phyloP scores from a whole-genome alignment of 2,113 vertebrate genomes.

The Thymallus thymallus region DNA sequence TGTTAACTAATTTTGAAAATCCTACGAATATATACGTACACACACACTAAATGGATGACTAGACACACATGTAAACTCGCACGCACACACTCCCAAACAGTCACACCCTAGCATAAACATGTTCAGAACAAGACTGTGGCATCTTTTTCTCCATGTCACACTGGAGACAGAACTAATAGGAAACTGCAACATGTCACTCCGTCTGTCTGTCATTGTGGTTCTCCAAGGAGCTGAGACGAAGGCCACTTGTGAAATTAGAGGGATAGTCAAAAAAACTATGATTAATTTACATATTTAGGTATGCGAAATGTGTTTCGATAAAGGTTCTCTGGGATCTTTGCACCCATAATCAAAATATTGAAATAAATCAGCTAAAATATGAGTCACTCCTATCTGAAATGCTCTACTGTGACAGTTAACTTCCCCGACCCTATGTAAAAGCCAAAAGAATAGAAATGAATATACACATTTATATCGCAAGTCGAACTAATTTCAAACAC shows the following conservation, averaged over 20 bases:
- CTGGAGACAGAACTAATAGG: not conserved
- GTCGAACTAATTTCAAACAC: not conserved
- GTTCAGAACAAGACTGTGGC: too few relatives aligned
- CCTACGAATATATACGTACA: not conserved
- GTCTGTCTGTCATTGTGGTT: too few relatives aligned
- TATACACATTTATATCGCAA: not conserved
- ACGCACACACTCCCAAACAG: not conserved
- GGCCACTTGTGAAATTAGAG: too few relatives aligned
- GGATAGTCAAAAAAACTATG: too few relatives aligned
- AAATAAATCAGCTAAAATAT: not conserved
- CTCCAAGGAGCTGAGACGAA: too few relatives aligned
- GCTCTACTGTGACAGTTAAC: not conserved
- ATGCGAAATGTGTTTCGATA: too few relatives aligned
- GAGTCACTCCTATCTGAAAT: not conserved
- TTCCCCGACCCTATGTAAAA: not conserved
- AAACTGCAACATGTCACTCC: too few relatives aligned
- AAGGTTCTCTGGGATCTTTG: not conserved
- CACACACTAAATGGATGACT: not conserved
- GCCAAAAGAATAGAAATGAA: not conserved
- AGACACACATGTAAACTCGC: slow-evolving; percentile 2
- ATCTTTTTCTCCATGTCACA: too few relatives aligned
- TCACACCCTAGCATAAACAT: not conserved
- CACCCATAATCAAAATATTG: not conserved
- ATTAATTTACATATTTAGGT: too few relatives aligned
- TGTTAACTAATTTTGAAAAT: slow-evolving; percentile 58